These are phyloP conservation scores for Malurus cyaneus DNA, from an alignment of 2,113 vertebrate species.

Conservation along the genomic window DNA sequence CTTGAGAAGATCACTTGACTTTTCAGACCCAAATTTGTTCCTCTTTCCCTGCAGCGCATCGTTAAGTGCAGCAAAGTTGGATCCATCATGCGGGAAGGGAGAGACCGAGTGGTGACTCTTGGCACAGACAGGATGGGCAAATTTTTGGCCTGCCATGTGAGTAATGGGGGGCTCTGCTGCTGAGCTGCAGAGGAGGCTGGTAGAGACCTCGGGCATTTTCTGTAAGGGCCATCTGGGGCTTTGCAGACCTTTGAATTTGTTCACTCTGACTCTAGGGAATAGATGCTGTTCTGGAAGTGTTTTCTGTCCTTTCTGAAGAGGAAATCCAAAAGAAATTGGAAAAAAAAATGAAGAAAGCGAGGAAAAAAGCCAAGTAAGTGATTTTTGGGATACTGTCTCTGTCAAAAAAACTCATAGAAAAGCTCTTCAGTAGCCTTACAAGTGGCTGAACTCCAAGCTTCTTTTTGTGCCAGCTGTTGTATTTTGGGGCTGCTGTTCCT, in stretches of 20 bases:
- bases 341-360: conserved; percentile 89
- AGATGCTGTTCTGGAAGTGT: conserved; percentile 86
- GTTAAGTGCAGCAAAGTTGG: conserved; percentile 86
- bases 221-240: neutral
- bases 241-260: neutral
- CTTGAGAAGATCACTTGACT: neutral
- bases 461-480: neutral
- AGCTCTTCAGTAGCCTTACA: neutral
- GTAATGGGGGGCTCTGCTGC: conserved; percentile 17
- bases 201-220: neutral
- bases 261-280: conserved; percentile 77
- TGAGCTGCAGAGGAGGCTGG: neutral
- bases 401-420: neutral
- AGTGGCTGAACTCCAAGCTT: neutral
- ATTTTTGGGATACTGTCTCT: neutral
- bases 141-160: conserved; percentile 91
- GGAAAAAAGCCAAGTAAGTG: conserved; percentile 85
- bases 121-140: conserved; percentile 77
- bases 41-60: conserved; percentile 77
- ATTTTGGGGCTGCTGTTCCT: neutral
- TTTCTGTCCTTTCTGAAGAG: conserved; percentile 83
- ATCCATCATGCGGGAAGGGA: conserved; percentile 88
- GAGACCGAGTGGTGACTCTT: conserved; percentile 87
- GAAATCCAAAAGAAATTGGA: conserved; percentile 85
- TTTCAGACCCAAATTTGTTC: neutral